Base-by-base conservation (phyloP, 2,888 invertebrate species). In the Agrypnus murinus region DNA sequence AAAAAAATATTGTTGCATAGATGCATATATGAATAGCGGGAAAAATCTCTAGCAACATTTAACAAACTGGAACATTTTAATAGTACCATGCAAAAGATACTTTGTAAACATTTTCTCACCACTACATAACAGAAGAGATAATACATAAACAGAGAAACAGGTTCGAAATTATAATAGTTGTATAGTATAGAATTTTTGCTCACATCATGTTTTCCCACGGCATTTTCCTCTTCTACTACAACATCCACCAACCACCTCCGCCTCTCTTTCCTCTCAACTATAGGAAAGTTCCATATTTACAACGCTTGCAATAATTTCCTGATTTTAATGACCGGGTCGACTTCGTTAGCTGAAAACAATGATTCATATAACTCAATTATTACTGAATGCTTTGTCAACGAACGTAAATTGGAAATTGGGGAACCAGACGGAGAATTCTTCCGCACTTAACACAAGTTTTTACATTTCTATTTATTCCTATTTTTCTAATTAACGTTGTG, bases 301-400 rank as follows among this genome's bases (percentile, higher is more conserved):
- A 55, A 62, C 63, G 63, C 73, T 70, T 72, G 78, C 76, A 74
- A 78, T 80, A 79, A 80, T 80, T 80, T 80, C 79, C 80, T 77
- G 76, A 77, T 79, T 79, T 78, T 80, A 80, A 79, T 77, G 79
- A 79, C 74, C 72, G 74, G 72, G 74, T 76, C 78, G 78, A 80
- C 75, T 77, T 77, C 74, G 77, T 81, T 79, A 78, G 77, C 74
- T 68, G 75, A 76, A 78, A 79, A 80, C 80, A 80, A 78, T 77
- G 78, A 80, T 79, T 78, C 75, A 72, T 75, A 73, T 72, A 78
- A 78, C 75, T 77, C 69, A 75, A 77, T 79, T 78, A 78, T 77
- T 62, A 67, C 69, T 72, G 77, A 74, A 75, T 73, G 74, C 77
- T 76, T 74, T 69, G 67, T 72, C 70, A 73, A 70, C 72, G 71